These are phyloP conservation scores for Zosterops pallidus DNA, from an alignment of 2,113 vertebrate genomes.

Conservation along the genomic window DNA sequence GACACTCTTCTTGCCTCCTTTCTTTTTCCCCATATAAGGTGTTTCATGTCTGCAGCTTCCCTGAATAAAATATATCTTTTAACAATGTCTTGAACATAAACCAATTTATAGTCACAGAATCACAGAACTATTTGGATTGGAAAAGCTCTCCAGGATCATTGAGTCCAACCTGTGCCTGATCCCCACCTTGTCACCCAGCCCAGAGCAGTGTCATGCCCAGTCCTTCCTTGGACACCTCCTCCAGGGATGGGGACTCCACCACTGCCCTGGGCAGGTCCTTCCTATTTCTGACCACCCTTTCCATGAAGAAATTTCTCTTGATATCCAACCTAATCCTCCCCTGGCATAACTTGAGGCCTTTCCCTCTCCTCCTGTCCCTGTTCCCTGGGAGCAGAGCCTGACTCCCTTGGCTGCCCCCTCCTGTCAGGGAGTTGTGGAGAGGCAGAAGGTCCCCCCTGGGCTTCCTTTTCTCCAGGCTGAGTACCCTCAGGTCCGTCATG, in stretches of 20 bases:
- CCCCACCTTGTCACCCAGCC: neutral
- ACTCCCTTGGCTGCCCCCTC: neutral
- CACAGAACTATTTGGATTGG: neutral
- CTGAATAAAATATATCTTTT: neutral
- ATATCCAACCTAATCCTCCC: neutral
- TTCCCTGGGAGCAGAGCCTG: neutral
- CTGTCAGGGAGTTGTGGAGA: neutral
- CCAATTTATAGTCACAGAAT: neutral
- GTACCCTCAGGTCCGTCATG: neutral
- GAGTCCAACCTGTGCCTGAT: neutral
- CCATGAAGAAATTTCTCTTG: neutral
- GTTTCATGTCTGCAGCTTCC: neutral
- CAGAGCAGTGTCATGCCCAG: neutral
- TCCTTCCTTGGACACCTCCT: neutral
- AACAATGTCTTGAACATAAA: neutral
- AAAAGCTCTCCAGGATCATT: neutral
- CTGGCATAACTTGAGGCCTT: rapidly evolving
- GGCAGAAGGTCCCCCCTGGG: neutral
- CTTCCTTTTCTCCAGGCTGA: neutral
- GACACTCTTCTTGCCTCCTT: neutral
- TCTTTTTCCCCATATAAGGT: neutral
- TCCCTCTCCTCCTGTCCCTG: neutral
- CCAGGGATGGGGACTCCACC: neutral
- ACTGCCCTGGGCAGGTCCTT: neutral
- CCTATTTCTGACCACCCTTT: neutral